Conservation (phyloP, 1,140 invertebrate genomes). For the Philotrypesis tridentata region DNA sequence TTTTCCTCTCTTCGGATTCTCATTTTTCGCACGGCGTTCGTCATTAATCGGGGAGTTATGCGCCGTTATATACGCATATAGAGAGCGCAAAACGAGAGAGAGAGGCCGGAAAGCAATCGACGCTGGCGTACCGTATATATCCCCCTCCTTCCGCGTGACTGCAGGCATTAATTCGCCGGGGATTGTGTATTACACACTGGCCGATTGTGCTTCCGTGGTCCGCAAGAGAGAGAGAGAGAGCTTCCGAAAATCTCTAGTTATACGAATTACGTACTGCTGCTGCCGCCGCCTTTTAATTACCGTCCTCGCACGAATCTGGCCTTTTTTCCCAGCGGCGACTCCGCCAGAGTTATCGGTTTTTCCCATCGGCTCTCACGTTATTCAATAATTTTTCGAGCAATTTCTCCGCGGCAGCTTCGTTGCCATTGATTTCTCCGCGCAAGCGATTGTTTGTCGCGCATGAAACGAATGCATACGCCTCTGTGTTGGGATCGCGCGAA, state of each 20-base stretch:
- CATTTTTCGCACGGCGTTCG: conserved; percentile 21
- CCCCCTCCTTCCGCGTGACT: background rate
- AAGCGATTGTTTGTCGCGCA: too few relatives aligned
- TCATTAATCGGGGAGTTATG: conserved; percentile 39
- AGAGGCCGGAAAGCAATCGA: background rate
- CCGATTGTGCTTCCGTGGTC: background rate
- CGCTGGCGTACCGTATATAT: background rate
- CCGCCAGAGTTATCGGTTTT: too few relatives aligned
- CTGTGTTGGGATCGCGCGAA: too few relatives aligned
- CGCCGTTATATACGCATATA: too few relatives aligned
- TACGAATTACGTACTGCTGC: too few relatives aligned
- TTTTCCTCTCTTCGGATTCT: conserved; percentile 12
- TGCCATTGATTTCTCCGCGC: too few relatives aligned
- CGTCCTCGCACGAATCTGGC: background rate
- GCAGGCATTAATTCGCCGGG: background rate
- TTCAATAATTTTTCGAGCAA: background rate
- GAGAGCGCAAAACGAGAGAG: background rate
- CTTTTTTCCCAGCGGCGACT: background rate
- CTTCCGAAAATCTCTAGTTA: background rate
- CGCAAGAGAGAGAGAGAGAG: background rate
- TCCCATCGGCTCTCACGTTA: too few relatives aligned
- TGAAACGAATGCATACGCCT: too few relatives aligned
- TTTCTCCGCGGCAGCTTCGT: background rate
- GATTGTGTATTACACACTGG: background rate
- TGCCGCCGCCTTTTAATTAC: background rate